Evolutionary conservation across 2,113 vertebrate species (phyloP).

Genomic region (Neogobius melanostomus): DNA sequence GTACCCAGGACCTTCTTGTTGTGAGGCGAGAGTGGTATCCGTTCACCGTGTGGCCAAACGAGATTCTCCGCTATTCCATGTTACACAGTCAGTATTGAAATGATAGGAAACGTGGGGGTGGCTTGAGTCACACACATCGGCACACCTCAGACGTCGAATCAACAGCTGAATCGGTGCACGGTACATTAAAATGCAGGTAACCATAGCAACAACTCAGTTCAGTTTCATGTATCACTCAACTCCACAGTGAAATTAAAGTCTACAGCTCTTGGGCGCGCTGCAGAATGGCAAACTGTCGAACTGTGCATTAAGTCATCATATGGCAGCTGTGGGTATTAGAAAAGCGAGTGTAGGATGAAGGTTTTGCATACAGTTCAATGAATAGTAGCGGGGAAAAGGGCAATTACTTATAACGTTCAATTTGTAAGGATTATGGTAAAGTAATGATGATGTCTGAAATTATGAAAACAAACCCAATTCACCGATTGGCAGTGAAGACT

Average conservation of each 20-base stretch:
- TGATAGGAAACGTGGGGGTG: neutral
- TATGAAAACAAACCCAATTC: too few relatives aligned
- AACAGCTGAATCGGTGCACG: slow-evolving; percentile 1
- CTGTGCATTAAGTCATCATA: neutral
- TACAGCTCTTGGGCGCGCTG: slow-evolving; percentile 5
- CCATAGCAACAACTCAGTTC: slow-evolving; percentile 29
- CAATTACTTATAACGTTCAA: too few relatives aligned
- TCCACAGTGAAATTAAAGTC: slow-evolving; percentile 6
- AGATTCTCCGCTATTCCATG: neutral
- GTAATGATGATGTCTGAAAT: too few relatives aligned
- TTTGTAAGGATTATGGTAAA: neutral
- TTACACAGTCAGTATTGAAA: neutral
- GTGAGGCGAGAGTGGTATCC: too few relatives aligned
- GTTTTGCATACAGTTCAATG: neutral
- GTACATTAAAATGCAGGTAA: slow-evolving; percentile 20
- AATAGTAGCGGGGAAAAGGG: neutral
- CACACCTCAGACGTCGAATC: slow-evolving; percentile 6
- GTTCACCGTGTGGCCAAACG: too few relatives aligned
- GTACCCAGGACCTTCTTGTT: too few relatives aligned
- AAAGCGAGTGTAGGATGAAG: neutral
- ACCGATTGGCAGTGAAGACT: too few relatives aligned
- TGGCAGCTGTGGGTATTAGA: neutral
- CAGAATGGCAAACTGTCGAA: neutral
- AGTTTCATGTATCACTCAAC: neutral
- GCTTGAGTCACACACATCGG: neutral